Evolutionary conservation across 2,113 vertebrate species (phyloP).

Genomic region (Vulpes vulpes): DNA sequence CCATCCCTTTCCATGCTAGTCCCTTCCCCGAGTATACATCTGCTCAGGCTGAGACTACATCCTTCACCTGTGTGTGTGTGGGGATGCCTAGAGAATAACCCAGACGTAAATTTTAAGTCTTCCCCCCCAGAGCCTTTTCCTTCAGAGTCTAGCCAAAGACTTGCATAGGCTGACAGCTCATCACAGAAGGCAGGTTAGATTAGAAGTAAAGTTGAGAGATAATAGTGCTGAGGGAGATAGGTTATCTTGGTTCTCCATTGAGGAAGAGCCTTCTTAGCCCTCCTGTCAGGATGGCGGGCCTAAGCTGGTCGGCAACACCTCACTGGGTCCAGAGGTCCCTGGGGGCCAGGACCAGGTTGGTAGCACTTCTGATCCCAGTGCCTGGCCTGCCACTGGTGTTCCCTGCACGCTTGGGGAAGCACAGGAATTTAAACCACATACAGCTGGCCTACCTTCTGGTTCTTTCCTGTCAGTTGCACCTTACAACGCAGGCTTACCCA

Average conservation of each 20-base stretch:
- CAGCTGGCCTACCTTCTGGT: not conserved
- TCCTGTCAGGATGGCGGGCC: not conserved
- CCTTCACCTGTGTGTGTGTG: not conserved
- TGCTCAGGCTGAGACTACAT: not conserved
- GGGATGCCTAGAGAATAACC: not conserved
- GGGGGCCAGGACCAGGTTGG: not conserved
- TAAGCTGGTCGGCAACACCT: not conserved
- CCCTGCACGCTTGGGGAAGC: not conserved
- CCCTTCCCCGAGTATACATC: not conserved
- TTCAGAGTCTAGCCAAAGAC: not conserved
- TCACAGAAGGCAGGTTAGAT: not conserved
- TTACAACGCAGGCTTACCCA: not conserved
- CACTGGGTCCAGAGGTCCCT: not conserved
- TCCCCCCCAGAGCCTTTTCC: not conserved
- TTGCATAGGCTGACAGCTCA: not conserved
- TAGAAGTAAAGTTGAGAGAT: not conserved
- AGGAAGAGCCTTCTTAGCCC: not conserved
- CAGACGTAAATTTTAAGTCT: not conserved
- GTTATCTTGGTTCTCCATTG: not conserved
- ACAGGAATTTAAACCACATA: not conserved
- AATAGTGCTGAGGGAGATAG: not conserved
- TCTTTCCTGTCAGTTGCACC: not conserved
- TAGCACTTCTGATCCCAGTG: not conserved
- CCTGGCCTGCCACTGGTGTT: not conserved
- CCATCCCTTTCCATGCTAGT: not conserved